Evolutionary conservation across 2,113 vertebrate species (phyloP).

Genomic region (Microtus montanus): DNA sequence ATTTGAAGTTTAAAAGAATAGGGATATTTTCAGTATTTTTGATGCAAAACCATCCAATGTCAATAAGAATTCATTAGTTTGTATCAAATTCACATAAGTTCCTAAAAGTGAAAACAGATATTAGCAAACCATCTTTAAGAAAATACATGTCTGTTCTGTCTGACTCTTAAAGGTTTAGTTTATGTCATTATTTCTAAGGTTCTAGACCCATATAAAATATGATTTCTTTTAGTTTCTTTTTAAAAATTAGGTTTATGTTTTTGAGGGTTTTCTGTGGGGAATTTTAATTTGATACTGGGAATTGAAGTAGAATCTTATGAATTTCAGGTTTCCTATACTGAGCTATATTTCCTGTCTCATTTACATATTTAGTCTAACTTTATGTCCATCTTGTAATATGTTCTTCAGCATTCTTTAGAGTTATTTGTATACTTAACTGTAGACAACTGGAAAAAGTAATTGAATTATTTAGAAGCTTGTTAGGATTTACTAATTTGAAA

Average conservation of each 20-base stretch:
- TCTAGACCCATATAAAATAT: not conserved
- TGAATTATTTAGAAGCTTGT: not conserved
- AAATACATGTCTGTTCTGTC: not conserved
- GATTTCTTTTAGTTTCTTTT: not conserved
- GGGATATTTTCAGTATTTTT: not conserved
- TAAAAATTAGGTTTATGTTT: not conserved
- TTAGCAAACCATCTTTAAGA: not conserved
- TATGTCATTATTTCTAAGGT: not conserved
- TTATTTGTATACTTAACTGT: not conserved
- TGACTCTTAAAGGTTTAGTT: not conserved
- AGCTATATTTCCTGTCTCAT: not conserved
- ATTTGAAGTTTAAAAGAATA: constrained; percentile 49
- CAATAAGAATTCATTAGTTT: constrained; percentile 36
- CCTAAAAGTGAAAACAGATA: not conserved
- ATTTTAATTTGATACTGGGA: not conserved
- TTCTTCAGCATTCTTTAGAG: not conserved
- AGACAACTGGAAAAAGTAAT: not conserved
- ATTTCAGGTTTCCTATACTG: not conserved
- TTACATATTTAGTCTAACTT: not conserved
- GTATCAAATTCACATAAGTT: constrained; percentile 15
- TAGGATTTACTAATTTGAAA: constrained; percentile 14
- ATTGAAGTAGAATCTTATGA: not conserved
- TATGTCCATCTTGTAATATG: not conserved
- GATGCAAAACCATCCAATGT: not conserved
- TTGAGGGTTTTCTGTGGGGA: not conserved